phyloP scores from a whole-genome alignment of 2,888 invertebrate genomes.

The Drosophila parthenogenetica region DNA sequence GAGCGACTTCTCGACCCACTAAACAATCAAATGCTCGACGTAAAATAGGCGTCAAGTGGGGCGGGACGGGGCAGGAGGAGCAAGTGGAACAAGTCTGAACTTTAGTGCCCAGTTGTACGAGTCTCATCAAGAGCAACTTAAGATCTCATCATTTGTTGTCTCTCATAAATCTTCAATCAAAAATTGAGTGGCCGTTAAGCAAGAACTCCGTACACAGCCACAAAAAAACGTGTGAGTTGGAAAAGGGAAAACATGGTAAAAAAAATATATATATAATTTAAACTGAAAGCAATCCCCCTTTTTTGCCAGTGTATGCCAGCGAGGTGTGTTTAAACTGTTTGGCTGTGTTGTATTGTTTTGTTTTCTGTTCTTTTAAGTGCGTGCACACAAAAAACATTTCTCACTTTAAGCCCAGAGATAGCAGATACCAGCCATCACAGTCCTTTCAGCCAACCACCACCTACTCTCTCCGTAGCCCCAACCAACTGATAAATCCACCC shows the following conservation, averaged over 20 bases:
- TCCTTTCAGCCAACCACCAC: background rate
- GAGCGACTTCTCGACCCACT: conserved; percentile 64
- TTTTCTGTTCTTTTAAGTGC: conserved; percentile 18
- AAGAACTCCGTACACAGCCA: background rate
- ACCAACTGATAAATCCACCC: conserved; percentile 3
- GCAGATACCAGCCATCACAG: conserved; percentile 7
- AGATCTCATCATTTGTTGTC: conserved; percentile 46
- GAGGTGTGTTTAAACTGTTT: conserved; percentile 7
- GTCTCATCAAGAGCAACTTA: conserved; percentile 49
- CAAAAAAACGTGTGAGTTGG: no score
- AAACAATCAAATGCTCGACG: conserved; percentile 1
- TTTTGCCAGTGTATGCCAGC: no score
- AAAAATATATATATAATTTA: no score
- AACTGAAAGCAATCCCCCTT: no score
- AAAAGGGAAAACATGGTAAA: no score
- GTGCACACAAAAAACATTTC: conserved; percentile 29
- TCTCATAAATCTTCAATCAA: conserved; percentile 75
- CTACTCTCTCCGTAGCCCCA: background rate
- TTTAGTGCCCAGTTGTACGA: conserved; percentile 33
- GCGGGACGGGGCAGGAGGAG: background rate
- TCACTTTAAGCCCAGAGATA: conserved; percentile 40
- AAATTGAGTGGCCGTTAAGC: conserved; percentile 68
- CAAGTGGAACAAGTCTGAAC: conserved; percentile 28
- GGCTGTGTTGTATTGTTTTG: conserved; percentile 28
- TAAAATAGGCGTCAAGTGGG: background rate